Evolutionary conservation across 53 echinoderm and acorn worm species (phyloP).

Genomic region (Paelopatides confundens): DNA sequence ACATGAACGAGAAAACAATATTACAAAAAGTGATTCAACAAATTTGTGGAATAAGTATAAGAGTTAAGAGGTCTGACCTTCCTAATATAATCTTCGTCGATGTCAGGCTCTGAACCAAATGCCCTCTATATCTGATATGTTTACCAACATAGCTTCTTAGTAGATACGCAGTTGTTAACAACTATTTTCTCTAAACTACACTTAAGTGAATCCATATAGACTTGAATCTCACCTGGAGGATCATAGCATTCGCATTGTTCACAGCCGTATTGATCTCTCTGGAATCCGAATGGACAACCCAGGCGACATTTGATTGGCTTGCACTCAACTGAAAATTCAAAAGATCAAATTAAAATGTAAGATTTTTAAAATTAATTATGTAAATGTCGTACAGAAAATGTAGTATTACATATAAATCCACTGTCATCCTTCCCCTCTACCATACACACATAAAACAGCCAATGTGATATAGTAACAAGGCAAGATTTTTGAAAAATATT

Average conservation of each 20-base stretch:
- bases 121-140: not conserved
- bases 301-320: slow-evolving; percentile 50
- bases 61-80: no score
- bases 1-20: not conserved
- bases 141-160: not conserved
- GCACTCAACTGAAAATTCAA: slow-evolving; percentile 39
- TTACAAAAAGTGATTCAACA: no score
- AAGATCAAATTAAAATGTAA: not conserved
- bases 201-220: not conserved
- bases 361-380: no score
- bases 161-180: not conserved
- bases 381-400: no score
- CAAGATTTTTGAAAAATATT: no score
- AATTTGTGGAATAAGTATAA: no score
- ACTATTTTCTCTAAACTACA: not conserved
- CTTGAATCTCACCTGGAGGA: slow-evolving; percentile 64
- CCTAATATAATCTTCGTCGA: not conserved
- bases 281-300: slow-evolving; percentile 67
- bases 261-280: slow-evolving; percentile 63
- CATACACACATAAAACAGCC: no score
- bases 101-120: not conserved
- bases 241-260: slow-evolving; percentile 67
- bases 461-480: no score
- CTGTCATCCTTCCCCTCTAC: no score
- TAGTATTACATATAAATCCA: no score